Base-by-base conservation (phyloP, 2,113 vertebrate genomes). In the Oncorhynchus tshawytscha region DNA sequence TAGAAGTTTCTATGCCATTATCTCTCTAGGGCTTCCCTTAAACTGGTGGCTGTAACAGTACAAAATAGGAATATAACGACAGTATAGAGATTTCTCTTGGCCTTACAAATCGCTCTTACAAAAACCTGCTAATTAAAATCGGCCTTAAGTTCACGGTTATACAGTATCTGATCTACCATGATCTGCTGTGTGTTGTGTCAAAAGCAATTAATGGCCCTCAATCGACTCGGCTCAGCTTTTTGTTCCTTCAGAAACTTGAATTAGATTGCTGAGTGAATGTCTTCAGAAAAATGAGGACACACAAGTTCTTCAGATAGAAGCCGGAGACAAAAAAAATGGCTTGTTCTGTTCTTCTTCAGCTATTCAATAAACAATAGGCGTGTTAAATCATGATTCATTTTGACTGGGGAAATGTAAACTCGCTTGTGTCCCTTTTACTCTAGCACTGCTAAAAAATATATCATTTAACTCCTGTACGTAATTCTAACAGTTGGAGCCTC, bases 131-230 rank as follows among this genome's bases (percentile, higher is more conserved):
- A 90, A 89, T 90, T 88, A 88, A 86, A 90, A 88, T 76, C 77
- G 39, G 39, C 70, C 76, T 77, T 76, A 77, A 81, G 82, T 85
- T 84, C 65, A 29, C 1, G 27, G 57, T 76, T 67, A 82, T 80
- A 27, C 27, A 27, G 27, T 27, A 85, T 92, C 84, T 84, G 82
- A 88, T 90, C 89, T 79, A 59, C 34, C 6, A 72, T 29, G 27
- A 88, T 91, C 88, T 75, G 82, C 88, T 75, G 81, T 73, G 81
- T 74, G 70, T 84, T 75, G 70, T 84, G 81, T 88, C 77, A 79
- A 86, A 90, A 81, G 87, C 88, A 92, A 90, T 91, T 91, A 89
- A 81, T 73, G 77, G 78, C 81, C 82, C 76, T 81, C 74, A 72
- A 84, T 78, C 76, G 79, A 85, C 81, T 84, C 74, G 82, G 77